Base-by-base conservation (phyloP, 2,113 vertebrate species). In the Nymphicus hollandicus region DNA sequence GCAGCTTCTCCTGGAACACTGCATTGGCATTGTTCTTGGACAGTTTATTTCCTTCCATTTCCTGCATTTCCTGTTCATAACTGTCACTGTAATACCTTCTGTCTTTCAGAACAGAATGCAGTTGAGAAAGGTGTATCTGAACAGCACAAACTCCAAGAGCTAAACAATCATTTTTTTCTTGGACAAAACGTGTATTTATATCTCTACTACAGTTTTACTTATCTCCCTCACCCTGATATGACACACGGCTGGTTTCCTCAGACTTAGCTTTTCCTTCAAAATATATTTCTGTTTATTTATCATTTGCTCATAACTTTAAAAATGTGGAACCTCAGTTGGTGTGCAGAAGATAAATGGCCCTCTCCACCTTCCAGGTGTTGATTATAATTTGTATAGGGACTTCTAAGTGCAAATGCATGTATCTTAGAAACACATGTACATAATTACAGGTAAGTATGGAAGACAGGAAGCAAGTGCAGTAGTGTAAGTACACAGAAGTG, bases 341-440 rank as follows among this genome's bases (percentile, higher is more conserved):
- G 13, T 15, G 13, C 29, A 46, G 35, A 80, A 88, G 11, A 55
- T 13, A 88, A 92, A 79, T 43, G 27, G 1, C 14, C 53, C 3
- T 23, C 17, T 4, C 47, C 56, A 68, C 1, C 44, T 77, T 83
- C 58, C 60, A 77, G 35, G 22, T 76, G 31, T 41, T 76, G 27
- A 90, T 58, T 79, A 41, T 31, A 60, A 53, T 80, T 71, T 86
- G 7, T 35, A 35, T 28, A 61, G 47, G 31, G 8, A 68, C 49
- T 80, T 60, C 8, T 37, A 61, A 58, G 27, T 46, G 14, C 6
- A 1, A 19, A 56, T 50, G 7, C 6, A 53, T 50, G 2, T 53
- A 55, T 28, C 39, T 71, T 18, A 74, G n/a, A 64, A 77, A 71
- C 12, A 17, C 0, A 0, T n/a, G 19, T 46, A 77, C 3, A 5